phyloP scores from a whole-genome alignment of 2,113 vertebrate species.

The Macheiramphus alcinus region DNA sequence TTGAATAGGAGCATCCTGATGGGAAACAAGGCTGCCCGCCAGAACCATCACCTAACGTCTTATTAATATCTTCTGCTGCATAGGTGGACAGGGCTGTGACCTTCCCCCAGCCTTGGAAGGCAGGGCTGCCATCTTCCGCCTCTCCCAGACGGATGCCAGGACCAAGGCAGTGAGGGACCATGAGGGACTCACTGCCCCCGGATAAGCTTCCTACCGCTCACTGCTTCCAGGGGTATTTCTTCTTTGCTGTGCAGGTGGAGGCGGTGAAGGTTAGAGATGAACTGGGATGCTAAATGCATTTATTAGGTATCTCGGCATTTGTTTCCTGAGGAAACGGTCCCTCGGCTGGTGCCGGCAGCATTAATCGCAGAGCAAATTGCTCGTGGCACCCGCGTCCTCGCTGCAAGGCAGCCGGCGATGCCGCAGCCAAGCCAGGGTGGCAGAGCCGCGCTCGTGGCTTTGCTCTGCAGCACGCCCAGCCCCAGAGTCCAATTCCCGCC shows the following conservation, averaged over 20 bases:
- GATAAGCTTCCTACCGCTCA: rapidly evolving
- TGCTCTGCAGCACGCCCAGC: not conserved
- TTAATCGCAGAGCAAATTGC: not conserved
- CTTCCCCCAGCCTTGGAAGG: not conserved
- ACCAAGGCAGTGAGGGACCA: rapidly evolving
- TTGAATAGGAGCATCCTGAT: not conserved
- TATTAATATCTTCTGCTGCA: not conserved
- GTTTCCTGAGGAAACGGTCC: not conserved
- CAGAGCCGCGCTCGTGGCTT: not conserved
- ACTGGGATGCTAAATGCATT: not conserved
- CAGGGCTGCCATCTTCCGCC: not conserved
- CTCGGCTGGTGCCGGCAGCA: not conserved
- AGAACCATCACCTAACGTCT: rapidly evolving
- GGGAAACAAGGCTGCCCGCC: not conserved
- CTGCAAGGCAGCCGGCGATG: rapidly evolving
- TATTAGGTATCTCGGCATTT: not conserved
- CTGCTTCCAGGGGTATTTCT: not conserved
- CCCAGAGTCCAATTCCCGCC: not conserved
- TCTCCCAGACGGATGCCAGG: not conserved
- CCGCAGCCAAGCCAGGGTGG: not conserved
- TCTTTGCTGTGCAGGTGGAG: not conserved
- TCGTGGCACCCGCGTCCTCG: rapidly evolving
- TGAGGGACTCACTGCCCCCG: rapidly evolving
- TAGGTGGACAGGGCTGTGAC: rapidly evolving
- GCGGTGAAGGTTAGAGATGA: not conserved